Percentiles rank a stretch among this genome's conserved stretches.
Evolutionary conservation across 2,888 invertebrate genomes (phyloP).

Genomic region (Ellobium chinense): DNA sequence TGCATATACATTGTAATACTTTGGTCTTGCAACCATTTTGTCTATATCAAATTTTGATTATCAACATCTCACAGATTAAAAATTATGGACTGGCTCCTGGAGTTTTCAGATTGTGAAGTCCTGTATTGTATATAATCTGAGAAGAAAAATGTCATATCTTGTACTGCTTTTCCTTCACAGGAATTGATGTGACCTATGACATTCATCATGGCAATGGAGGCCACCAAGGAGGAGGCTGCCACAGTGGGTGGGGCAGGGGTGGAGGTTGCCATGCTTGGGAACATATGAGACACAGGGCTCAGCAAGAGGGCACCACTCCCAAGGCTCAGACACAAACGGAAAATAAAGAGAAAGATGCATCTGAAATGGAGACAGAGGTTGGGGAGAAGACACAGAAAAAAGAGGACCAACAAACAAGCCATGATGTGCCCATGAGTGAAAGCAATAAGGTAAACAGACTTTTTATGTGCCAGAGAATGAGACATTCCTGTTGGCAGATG

Average conservation of each 20-base stretch:
- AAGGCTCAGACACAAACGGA: conserved; percentile 38
- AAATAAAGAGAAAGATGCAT: conserved; percentile 27
- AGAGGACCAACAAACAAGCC: not conserved
- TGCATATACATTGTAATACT: too few species aligned
- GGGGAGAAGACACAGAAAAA: not conserved
- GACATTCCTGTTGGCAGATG: too few species aligned
- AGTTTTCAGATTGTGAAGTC: too few species aligned
- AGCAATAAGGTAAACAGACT: conserved; percentile 3
- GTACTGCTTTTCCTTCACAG: too few species aligned
- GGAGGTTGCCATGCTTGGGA: conserved; percentile 29
- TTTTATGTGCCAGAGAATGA: too few species aligned
- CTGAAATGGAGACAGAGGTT: conserved; percentile 19
- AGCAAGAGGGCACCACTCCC: not conserved
- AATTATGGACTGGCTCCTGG: too few species aligned
- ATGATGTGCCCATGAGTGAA: conserved; percentile 17
- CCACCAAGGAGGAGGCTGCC: conserved; percentile 3
- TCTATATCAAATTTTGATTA: too few species aligned
- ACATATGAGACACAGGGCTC: conserved; percentile 17
- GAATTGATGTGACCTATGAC: conserved; percentile 53
- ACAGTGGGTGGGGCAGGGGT: conserved; percentile 19
- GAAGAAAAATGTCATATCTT: too few species aligned
- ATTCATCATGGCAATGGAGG: conserved; percentile 45
- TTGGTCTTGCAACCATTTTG: too few species aligned
- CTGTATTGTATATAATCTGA: too few species aligned
- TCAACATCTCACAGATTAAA: too few species aligned